These are phyloP conservation scores for Achroia grisella DNA, from an alignment of 1,140 invertebrate genomes.

Conservation along the genomic window DNA sequence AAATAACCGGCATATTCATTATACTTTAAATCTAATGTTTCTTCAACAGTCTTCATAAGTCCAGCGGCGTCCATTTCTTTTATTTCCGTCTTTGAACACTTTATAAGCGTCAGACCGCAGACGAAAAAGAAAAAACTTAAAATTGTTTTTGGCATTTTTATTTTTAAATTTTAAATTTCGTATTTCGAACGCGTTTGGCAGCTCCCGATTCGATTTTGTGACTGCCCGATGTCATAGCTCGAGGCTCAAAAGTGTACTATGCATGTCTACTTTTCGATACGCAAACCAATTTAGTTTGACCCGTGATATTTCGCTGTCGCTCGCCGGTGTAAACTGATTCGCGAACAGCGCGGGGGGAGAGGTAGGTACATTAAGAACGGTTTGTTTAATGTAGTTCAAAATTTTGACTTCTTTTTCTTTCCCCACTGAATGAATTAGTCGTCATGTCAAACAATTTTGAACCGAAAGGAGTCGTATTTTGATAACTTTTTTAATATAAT, in stretches of 20 bases:
- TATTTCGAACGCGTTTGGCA: constrained; percentile 9
- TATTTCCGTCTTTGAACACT: background rate
- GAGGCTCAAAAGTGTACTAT: background rate
- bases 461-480: background rate
- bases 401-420: constrained; percentile 1
- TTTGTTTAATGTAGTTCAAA: background rate
- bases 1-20: constrained; percentile 23
- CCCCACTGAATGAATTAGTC: background rate
- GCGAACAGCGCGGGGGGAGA: background rate
- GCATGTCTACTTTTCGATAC: background rate
- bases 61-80: background rate
- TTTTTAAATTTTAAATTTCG: constrained; percentile 1
- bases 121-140: constrained; percentile 28
- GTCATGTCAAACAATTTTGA: background rate
- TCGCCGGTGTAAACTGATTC: background rate
- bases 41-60: constrained; percentile 20
- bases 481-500: background rate
- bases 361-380: background rate
- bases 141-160: constrained; percentile 23
- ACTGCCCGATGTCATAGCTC: constrained; percentile 10
- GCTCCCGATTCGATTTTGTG: constrained; percentile 11
- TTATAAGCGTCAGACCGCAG: background rate
- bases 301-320: too few species aligned
- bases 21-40: constrained; percentile 34
- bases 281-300: background rate